Conservation (phyloP, 2,113 vertebrate genomes). For the Chlamydotis undulata region DNA sequence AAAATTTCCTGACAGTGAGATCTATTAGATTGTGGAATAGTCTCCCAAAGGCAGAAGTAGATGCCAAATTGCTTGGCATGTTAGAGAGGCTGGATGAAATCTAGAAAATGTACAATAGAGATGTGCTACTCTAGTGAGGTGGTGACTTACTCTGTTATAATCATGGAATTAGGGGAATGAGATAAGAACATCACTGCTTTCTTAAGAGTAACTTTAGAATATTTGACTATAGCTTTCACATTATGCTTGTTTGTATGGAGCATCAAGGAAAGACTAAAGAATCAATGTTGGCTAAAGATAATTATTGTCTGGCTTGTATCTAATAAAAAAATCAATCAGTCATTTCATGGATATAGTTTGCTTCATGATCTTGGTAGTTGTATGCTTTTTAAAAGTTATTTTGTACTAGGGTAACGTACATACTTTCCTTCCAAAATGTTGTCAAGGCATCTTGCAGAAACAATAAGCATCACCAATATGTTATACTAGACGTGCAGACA, state of each 20-base stretch:
- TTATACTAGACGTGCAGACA: constrained; percentile 23
- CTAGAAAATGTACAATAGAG: not conserved
- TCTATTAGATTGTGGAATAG: constrained; percentile 64
- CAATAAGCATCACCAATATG: constrained; percentile 38
- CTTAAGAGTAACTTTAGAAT: not conserved
- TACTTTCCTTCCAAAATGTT: constrained; percentile 19
- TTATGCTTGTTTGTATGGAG: not conserved
- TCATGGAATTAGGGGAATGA: not conserved
- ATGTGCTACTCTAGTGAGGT: not conserved
- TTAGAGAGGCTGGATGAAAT: constrained; percentile 17
- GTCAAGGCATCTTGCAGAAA: constrained; percentile 36
- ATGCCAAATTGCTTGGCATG: constrained; percentile 57
- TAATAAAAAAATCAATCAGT: not conserved
- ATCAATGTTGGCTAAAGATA: not conserved
- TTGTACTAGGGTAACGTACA: not conserved
- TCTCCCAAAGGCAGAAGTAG: constrained; percentile 44
- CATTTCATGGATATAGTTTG: not conserved
- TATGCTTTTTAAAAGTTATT: not conserved
- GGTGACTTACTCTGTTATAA: not conserved
- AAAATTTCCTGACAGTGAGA: constrained; percentile 65
- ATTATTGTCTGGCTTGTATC: not conserved
- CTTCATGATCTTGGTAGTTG: not conserved
- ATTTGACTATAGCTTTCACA: not conserved
- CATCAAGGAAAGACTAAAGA: not conserved
- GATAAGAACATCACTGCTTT: not conserved